Conservation (phyloP, 64 coral and sea anemone species). For the Montipora foliosa region DNA sequence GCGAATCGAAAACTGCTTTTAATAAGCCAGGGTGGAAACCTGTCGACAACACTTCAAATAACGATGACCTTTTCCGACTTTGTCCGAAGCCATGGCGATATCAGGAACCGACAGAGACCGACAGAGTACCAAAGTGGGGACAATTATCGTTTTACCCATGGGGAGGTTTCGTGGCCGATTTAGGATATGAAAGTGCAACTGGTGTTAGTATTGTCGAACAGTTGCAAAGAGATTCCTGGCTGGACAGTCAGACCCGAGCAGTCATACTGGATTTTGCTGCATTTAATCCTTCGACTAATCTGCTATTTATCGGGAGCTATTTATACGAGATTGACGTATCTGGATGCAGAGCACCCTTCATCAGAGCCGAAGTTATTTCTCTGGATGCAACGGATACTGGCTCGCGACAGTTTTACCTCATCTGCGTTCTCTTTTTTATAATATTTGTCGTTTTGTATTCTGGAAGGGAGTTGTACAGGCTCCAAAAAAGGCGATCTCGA, state of each 20-base stretch:
- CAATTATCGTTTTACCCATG: conserved; percentile 50
- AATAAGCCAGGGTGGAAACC: conserved; percentile 60
- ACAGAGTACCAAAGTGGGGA: conserved; percentile 60
- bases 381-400: conserved; percentile 50
- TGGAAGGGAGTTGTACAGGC: conserved; percentile 57
- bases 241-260: conserved; percentile 59
- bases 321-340: conserved; percentile 50
- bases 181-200: conserved; percentile 49
- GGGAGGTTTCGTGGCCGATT: conserved; percentile 67
- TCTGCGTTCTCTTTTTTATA: conserved; percentile 70
- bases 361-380: conserved; percentile 26
- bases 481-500: neutral
- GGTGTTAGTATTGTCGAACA: conserved; percentile 39
- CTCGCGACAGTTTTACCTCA: conserved; percentile 44
- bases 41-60: conserved; percentile 7
- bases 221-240: conserved; percentile 41
- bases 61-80: conserved; percentile 54
- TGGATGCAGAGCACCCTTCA: conserved; percentile 52
- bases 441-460: conserved; percentile 63
- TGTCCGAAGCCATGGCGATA: conserved; percentile 83
- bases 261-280: conserved; percentile 57
- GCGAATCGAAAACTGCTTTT: conserved; percentile 56
- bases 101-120: conserved; percentile 1
- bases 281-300: conserved; percentile 59
- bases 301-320: conserved; percentile 44